Conservation (phyloP, 1,140 invertebrate species). For the Kradibia gibbosae region DNA sequence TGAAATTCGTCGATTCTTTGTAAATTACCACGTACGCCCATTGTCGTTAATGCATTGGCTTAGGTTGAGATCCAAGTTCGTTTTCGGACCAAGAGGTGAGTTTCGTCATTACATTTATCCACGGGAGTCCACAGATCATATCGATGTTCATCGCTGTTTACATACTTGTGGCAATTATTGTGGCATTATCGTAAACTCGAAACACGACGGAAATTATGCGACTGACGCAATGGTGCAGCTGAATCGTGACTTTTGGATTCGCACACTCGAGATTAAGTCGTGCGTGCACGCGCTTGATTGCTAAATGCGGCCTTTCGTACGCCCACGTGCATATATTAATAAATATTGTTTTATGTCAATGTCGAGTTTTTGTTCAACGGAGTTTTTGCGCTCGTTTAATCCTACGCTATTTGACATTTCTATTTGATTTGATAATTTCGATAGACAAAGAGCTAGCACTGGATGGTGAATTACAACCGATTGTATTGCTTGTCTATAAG, state of each 20-base stretch:
- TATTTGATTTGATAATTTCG: too few species aligned
- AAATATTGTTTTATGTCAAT: constrained; percentile 3
- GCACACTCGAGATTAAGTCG: not conserved
- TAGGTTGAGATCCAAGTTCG: not conserved
- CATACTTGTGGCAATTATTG: constrained; percentile 33
- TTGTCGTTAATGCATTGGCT: not conserved
- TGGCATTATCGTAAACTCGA: constrained; percentile 18
- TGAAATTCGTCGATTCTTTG: too few species aligned
- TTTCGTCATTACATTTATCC: constrained; percentile 28
- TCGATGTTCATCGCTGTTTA: constrained; percentile 18
- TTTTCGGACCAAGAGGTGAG: not conserved
- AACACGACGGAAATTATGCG: not conserved
- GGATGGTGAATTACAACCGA: too few species aligned
- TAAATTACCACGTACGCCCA: not conserved
- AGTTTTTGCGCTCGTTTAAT: not conserved
- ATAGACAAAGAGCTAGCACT: too few species aligned
- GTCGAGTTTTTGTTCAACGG: not conserved
- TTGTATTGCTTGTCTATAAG: too few species aligned
- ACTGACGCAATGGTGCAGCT: not conserved
- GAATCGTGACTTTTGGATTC: constrained; percentile 34
- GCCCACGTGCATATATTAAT: constrained; percentile 24
- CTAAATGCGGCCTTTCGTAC: not conserved
- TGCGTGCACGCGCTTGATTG: not conserved
- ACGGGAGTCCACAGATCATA: constrained; percentile 28
- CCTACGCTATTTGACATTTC: not conserved